Evolutionary conservation across 2,888 invertebrate species (phyloP), one percentile per base, ranked within the genome.

Genomic region (Buathra laborator): DNA sequence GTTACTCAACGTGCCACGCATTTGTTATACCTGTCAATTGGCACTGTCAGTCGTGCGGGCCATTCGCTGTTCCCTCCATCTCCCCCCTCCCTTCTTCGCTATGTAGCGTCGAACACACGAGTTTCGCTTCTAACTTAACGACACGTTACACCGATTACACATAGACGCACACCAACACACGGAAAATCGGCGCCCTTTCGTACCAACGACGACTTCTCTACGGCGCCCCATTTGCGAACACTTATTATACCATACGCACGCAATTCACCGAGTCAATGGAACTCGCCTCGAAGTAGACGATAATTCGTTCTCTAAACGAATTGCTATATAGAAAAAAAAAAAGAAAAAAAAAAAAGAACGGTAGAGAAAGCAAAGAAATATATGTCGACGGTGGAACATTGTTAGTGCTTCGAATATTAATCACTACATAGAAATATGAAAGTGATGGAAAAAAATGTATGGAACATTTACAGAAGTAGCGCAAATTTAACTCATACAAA

Each of bases 11-110:
- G 81, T 85, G 86, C 87, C 86, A 87, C 71, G 89, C 90, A 89
- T 91, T 91, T 89, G 89, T 91, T 91, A 89, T 87, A 85, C 86
- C 85, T 90, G 90, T 88, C 91, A 90, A 91, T 91, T 90, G 91
- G 86, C 87, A 87, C 87, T 88, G 90, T 90, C 90, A 89, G 86
- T 88, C 81, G 87, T 81, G 24, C 72, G 24, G 56, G 56, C 72
- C 24, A 72, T 72, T 72, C 66, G 16, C 76, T 48, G 37, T 37
- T 37, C 37, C 37, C 37, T 9, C 37, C 37, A 0, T 7, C 37
- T 1, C 3, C 37, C 37, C 37, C 37, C 9, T 37, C 37, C 74
- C 77, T 37, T 37, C 70, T 71, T 72, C 64, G 68, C 66, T 56
- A 74, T 81, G 84, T 12, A 29, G 3, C 43, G 19, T 76, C 19